Conservation (phyloP, 2,888 invertebrate species). For the Caenorhabditis doughertyi region DNA sequence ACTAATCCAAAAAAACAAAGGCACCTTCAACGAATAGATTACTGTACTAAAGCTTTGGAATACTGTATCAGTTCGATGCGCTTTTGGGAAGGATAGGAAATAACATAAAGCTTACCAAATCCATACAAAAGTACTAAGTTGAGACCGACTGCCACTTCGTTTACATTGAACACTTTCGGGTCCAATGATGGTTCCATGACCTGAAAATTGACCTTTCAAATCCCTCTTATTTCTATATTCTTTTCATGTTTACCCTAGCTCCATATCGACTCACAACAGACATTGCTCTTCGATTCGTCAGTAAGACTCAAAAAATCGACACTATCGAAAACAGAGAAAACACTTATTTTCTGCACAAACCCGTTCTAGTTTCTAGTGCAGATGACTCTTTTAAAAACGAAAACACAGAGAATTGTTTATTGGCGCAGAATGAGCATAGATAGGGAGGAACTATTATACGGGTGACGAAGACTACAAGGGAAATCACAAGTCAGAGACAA, state of each 20-base stretch:
- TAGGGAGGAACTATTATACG: conserved; percentile 23
- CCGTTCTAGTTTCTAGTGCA: conserved; percentile 26
- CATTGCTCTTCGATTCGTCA: conserved; percentile 44
- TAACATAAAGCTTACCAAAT: conserved; percentile 68
- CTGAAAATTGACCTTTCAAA: conserved; percentile 43
- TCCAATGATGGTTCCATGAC: conserved; percentile 65
- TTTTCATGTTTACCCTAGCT: conserved; percentile 43
- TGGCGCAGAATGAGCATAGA: conserved; percentile 12
- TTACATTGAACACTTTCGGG: conserved; percentile 61
- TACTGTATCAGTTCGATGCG: too few relatives aligned
- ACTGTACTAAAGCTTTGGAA: too few relatives aligned
- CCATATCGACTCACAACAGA: conserved; percentile 52
- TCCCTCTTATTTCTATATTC: not conserved
- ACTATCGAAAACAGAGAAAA: conserved; percentile 8
- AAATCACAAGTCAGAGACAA: conserved; percentile 38
- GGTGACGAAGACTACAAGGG: conserved; percentile 21
- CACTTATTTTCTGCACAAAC: not conserved
- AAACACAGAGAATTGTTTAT: conserved; percentile 30
- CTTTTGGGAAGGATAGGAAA: too few relatives aligned
- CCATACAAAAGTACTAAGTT: conserved; percentile 70
- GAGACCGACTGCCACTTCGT: conserved; percentile 59
- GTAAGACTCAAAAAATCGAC: conserved; percentile 13
- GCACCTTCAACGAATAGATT: not conserved
- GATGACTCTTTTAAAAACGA: conserved; percentile 15
- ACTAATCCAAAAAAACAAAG: not conserved